phyloP scores from a whole-genome alignment of 2,113 vertebrate species.

The Poeciliopsis occidentalis region DNA sequence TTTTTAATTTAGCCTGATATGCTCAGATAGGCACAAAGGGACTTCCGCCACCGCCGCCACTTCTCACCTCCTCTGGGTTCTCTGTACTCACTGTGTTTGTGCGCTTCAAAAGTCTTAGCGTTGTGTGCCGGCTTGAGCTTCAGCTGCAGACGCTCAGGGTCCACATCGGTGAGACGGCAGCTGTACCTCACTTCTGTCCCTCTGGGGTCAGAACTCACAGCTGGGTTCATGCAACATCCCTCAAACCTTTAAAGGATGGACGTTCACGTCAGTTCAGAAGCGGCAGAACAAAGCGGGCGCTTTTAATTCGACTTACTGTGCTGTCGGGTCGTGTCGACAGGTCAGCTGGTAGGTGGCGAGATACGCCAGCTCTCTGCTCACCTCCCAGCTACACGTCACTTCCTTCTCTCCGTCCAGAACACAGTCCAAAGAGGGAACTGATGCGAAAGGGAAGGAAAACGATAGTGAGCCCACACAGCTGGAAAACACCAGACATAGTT shows the following conservation, averaged over 20 bases:
- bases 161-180: slow-evolving; percentile 51
- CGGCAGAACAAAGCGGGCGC: too few species aligned
- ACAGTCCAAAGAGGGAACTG: slow-evolving; percentile 65
- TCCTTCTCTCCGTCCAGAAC: slow-evolving; percentile 55
- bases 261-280: not conserved
- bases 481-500: slow-evolving; percentile 5
- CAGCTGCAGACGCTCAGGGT: slow-evolving; percentile 46
- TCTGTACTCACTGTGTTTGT: slow-evolving; percentile 65
- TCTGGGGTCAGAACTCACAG: not conserved
- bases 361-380: slow-evolving; percentile 58
- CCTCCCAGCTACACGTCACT: slow-evolving; percentile 72
- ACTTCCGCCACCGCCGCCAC: not conserved
- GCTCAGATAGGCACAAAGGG: not conserved
- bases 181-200: slow-evolving; percentile 51
- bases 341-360: slow-evolving; percentile 65
- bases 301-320: slow-evolving; percentile 39
- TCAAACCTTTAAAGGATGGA: slow-evolving; percentile 17
- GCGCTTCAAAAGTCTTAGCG: slow-evolving; percentile 35
- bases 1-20: slow-evolving; percentile 13
- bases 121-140: slow-evolving; percentile 47
- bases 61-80: not conserved
- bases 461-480: not conserved
- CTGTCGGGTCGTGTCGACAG: slow-evolving; percentile 25
- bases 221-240: slow-evolving; percentile 38
- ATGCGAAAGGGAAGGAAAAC: slow-evolving; percentile 12